Conservation (phyloP, 2,113 vertebrate genomes). For the Grallaria varia region DNA sequence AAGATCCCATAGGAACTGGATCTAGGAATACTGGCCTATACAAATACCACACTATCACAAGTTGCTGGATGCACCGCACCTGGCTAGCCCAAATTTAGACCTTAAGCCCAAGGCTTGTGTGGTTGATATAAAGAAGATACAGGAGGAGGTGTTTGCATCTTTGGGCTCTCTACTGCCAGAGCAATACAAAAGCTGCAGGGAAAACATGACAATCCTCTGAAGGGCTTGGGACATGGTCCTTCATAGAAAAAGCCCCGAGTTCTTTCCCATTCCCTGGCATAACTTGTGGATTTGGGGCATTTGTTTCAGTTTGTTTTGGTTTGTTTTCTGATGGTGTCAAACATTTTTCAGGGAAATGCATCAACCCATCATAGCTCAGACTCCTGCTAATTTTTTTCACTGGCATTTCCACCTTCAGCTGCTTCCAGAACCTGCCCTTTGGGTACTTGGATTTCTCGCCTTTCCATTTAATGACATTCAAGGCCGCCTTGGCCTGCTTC, state of each 20-base stretch:
- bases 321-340: slow-evolving; percentile 20
- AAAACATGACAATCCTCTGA: background rate
- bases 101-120: background rate
- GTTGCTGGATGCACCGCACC: background rate
- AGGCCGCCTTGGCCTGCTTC: slow-evolving; percentile 81
- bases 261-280: background rate
- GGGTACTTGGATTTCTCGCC: slow-evolving; percentile 88
- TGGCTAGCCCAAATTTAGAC: background rate
- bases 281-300: background rate
- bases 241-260: background rate
- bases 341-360: slow-evolving; percentile 54
- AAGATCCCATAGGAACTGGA: background rate
- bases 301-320: background rate
- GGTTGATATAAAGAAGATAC: background rate
- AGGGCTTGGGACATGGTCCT: background rate
- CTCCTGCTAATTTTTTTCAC: slow-evolving; percentile 68
- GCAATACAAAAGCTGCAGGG: background rate
- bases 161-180: background rate
- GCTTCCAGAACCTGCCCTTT: slow-evolving; percentile 91
- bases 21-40: background rate
- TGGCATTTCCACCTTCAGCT: slow-evolving; percentile 88
- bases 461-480: slow-evolving; percentile 91
- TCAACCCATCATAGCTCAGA: slow-evolving; percentile 35
- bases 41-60: background rate
- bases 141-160: background rate